phyloP scores from a whole-genome alignment of 2,113 vertebrate species.

The Ptilonorhynchus violaceus region DNA sequence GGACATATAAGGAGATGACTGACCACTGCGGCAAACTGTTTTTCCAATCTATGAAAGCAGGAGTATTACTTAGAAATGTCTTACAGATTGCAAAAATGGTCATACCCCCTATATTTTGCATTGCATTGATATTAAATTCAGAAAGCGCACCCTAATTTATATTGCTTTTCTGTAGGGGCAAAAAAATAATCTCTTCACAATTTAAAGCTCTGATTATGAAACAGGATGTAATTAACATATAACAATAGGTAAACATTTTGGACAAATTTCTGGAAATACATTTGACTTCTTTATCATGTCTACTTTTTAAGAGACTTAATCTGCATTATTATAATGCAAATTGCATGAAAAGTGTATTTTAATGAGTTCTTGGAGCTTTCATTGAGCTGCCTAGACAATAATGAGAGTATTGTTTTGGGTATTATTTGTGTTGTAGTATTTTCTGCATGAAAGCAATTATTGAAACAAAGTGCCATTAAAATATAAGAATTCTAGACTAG shows the following conservation, averaged over 20 bases:
- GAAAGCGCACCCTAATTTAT: neutral
- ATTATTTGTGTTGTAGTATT: slow-evolving; percentile 29
- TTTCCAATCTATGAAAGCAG: neutral
- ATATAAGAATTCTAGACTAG: neutral
- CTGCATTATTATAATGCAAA: slow-evolving; percentile 28
- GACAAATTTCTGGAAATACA: slow-evolving; percentile 26
- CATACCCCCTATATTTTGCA: neutral
- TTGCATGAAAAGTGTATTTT: slow-evolving; percentile 36
- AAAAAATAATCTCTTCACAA: neutral
- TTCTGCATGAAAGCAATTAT: slow-evolving; percentile 27
- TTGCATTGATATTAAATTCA: neutral
- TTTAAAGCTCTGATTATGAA: neutral
- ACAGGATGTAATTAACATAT: neutral
- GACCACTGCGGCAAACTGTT: neutral
- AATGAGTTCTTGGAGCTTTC: slow-evolving; percentile 40
- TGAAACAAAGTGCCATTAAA: slow-evolving; percentile 5
- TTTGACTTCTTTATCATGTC: slow-evolving; percentile 29
- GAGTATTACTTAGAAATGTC: neutral
- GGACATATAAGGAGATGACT: neutral
- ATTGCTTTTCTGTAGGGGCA: neutral
- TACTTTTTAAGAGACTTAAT: slow-evolving; percentile 50
- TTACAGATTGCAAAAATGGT: neutral
- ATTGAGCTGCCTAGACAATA: slow-evolving; percentile 25
- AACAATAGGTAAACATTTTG: neutral
- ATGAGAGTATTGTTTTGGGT: neutral